Evolutionary conservation across 2,797 vertebrate species (phyloP).

Genomic region (Nannoperca australis): DNA sequence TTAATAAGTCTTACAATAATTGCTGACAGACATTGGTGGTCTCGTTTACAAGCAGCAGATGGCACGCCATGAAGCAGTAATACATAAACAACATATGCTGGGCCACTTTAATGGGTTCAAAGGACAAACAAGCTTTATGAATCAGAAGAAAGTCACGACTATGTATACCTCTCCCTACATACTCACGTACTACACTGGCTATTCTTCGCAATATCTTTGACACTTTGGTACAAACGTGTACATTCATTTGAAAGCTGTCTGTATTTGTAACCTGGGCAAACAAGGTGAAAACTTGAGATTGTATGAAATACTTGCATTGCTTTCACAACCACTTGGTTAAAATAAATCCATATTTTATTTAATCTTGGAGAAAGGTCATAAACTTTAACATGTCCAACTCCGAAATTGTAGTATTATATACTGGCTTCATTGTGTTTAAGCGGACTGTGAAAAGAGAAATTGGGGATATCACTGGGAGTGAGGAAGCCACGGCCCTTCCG

Average conservation of each 20-base stretch:
- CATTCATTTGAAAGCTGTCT: neutral
- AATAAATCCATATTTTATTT: neutral
- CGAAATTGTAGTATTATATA: slow-evolving; percentile 18
- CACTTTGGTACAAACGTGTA: slow-evolving; percentile 12
- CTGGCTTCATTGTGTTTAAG: slow-evolving; percentile 51
- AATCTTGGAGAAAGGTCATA: slow-evolving; percentile 47
- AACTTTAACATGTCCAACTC: slow-evolving; percentile 42
- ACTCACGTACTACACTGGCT: slow-evolving; percentile 29
- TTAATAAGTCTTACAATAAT: slow-evolving; percentile 38
- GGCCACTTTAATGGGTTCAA: slow-evolving; percentile 31
- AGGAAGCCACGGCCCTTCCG: slow-evolving; percentile 14
- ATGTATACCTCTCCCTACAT: slow-evolving; percentile 7
- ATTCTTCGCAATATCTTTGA: slow-evolving; percentile 7
- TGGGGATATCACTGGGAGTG: neutral
- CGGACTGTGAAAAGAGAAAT: slow-evolving; percentile 38
- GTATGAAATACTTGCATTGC: neutral
- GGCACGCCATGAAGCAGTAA: slow-evolving; percentile 32
- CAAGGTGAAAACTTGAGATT: neutral
- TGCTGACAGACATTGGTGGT: slow-evolving; percentile 34
- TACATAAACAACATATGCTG: slow-evolving; percentile 46
- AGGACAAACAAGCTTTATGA: slow-evolving; percentile 39
- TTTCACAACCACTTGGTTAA: neutral
- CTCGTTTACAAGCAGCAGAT: slow-evolving; percentile 58
- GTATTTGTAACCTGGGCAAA: neutral
- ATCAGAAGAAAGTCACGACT: slow-evolving; percentile 22